A percentile compares a stretch with the other conserved stretches of the same genome.
Conservation (phyloP, 2,888 invertebrate genomes). For the Reticulitermes lucifugus region DNA sequence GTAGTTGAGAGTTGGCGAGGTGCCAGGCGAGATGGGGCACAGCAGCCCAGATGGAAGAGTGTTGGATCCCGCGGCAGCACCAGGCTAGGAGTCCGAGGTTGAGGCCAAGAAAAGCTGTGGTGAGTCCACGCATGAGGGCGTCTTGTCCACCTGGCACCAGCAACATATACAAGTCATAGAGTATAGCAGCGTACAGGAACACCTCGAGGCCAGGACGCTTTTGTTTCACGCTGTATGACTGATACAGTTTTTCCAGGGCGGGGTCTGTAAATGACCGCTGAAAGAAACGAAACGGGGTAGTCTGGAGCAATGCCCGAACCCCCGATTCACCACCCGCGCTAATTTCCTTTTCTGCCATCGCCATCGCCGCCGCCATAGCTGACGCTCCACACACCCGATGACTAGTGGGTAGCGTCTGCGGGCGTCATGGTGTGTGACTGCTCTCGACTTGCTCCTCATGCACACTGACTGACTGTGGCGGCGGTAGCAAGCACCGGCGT, state of each 20-base stretch:
- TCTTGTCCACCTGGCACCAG: constrained; percentile 68
- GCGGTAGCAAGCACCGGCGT: background rate
- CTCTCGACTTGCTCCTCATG: constrained; percentile 11
- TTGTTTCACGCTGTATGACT: constrained; percentile 78
- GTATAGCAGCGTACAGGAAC: constrained; percentile 74
- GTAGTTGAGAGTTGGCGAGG: constrained; percentile 71
- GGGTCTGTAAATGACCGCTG: constrained; percentile 70
- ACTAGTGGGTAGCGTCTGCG: background rate
- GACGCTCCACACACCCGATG: background rate
- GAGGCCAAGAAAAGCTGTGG: constrained; percentile 60
- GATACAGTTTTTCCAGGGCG: constrained; percentile 76
- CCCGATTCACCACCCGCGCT: background rate
- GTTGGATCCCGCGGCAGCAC: constrained; percentile 57
- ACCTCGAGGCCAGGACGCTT: constrained; percentile 77
- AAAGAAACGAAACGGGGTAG: constrained; percentile 24
- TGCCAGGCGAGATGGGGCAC: constrained; percentile 76
- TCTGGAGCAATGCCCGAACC: background rate
- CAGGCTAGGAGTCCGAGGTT: constrained; percentile 61
- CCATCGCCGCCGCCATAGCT: background rate
- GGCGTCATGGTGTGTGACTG: background rate
- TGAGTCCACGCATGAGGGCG: constrained; percentile 60
- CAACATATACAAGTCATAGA: constrained; percentile 74
- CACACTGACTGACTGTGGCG: constrained; percentile 27
- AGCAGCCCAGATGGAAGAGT: constrained; percentile 66
- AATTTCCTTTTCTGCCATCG: constrained; percentile 1